Evolutionary conservation across 2,888 invertebrate species (phyloP), one percentile per base, ranked within the genome.

Genomic region (Agrotis clavis): DNA sequence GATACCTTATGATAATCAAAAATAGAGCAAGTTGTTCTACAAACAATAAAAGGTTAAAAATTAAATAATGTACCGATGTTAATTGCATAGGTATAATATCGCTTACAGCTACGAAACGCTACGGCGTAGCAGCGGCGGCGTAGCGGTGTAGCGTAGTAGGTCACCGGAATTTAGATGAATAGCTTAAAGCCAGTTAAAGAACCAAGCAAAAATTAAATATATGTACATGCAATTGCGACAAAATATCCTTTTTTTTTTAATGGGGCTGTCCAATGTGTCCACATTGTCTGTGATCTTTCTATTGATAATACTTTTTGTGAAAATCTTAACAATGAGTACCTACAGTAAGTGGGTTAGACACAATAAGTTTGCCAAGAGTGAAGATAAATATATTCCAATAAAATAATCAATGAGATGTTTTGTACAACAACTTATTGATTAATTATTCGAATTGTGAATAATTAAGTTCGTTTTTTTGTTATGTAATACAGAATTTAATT

Each of bases 31-130:
- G 14, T 54, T 7, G 21, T 5, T 18, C 13, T 41, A 21, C 54
- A 35, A 45, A 57, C 1, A 45, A 30, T n/a, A 11, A 18, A 50
- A 25, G 14, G 11, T 14, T 14, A 11, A 1, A 18, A 4, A 41
- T n/a, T 6, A n/a, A n/a, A 41, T 4, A 9, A 14, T 6, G 11
- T 18, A 18, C 14, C 1, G 0, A 9, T 68, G 16, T 30, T 54
- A 54, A 21, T 47, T 54, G 14, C 2, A 6, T 14, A 19, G 0
- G 6, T 14, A 7, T 25, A 11, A 19, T 56, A 16, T 47, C 19
- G 45, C 73, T 54, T 77, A 61, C 45, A 30, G 71, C 78, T 74
- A 71, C 71, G 56, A 70, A 25, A 35, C 25, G 78, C 71, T 78
- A 74, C 78, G 74, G 50, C 61, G 78, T 77, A 74, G 62, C 74